Conservation (phyloP, 2,113 vertebrate species). For the Percina caprodes region DNA sequence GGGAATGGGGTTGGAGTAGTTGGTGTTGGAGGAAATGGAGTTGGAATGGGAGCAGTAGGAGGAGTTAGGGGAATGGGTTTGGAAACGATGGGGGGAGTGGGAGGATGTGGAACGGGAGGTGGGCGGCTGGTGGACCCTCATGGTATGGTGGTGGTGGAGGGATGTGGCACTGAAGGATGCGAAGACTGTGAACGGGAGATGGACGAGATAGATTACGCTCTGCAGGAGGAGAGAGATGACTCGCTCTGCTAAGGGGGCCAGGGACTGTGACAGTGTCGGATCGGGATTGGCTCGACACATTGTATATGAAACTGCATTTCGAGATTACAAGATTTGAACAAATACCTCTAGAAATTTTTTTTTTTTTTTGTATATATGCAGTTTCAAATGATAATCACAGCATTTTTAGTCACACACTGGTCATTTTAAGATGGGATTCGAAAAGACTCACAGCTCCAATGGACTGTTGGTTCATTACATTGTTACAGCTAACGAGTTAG, state of each 20-base stretch:
- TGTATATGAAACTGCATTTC: neutral
- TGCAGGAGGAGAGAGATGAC: conserved; percentile 72
- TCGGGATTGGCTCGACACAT: neutral
- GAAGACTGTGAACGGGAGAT: conserved; percentile 82
- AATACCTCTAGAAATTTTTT: neutral
- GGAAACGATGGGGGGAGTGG: neutral
- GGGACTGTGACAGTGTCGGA: neutral
- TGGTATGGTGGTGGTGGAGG: conserved; percentile 75
- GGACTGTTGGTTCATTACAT: neutral
- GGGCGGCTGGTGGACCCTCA: conserved; percentile 54
- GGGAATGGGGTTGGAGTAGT: conserved; percentile 2
- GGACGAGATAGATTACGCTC: conserved; percentile 76
- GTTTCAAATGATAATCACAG: neutral
- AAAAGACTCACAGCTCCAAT: neutral
- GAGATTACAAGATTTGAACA: conserved; percentile 16
- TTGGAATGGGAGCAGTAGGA: neutral
- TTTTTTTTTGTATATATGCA: conserved; percentile 1
- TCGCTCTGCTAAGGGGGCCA: conserved; percentile 71
- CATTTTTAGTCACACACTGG: neutral
- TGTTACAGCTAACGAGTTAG: neutral
- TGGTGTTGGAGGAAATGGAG: conserved; percentile 6
- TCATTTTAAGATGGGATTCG: neutral
- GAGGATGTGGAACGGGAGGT: conserved; percentile 20
- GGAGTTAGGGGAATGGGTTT: conserved; percentile 6
- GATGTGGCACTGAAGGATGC: conserved; percentile 76